Base-by-base conservation (phyloP, 2,888 invertebrate genomes). In the Chrysomela aeneicollis region DNA sequence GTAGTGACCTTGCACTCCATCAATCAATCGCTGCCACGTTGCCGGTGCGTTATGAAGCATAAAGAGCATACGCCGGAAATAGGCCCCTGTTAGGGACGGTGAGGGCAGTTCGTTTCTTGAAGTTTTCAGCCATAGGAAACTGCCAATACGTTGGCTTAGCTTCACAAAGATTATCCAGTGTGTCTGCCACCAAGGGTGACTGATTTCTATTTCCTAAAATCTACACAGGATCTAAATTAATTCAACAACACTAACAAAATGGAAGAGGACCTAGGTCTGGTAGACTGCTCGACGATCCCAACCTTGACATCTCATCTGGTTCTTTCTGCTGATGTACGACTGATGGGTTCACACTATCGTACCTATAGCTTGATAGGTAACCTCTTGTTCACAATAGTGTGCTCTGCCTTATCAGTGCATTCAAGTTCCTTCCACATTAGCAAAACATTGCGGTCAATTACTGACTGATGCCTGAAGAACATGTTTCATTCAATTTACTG, bases 261-360 rank as follows among this genome's bases (percentile, higher is more conserved):
- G 1, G 76, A 76, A 2, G 74, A 76, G 9, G 73, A 72, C 78
- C 78, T 78, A 1, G 71, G 62, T 22, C 76, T 77, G 0, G 66
- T 61, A 0, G 73, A 76, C 15, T 68, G 70, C 37, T 79, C 78
- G 0, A 81, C 73, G 0, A 80, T 71, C 71, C 76, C 0, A 72
- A 32, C 2, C 30, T 52, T 1, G 80, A 17, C 78, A 81, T 79
- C 4, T 74, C 55, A 50, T 80, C 77, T 1, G 79, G 66, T 61
- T 80, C 77, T 1, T 32, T 49, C 10, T 62, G 55, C 22, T 63
- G 35, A 22, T 72, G 71, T 5, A 70, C 51, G 8, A 63, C 50
- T 1, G n/a, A n/a, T n/a, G 73, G 72, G 12, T 67, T 66, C 2
- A 73, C 66, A 0, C 67, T 66, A 49, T 71, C 73, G 37, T 71